phyloP scores from a whole-genome alignment of 2,888 invertebrate genomes.

The Apoda limacodes region DNA sequence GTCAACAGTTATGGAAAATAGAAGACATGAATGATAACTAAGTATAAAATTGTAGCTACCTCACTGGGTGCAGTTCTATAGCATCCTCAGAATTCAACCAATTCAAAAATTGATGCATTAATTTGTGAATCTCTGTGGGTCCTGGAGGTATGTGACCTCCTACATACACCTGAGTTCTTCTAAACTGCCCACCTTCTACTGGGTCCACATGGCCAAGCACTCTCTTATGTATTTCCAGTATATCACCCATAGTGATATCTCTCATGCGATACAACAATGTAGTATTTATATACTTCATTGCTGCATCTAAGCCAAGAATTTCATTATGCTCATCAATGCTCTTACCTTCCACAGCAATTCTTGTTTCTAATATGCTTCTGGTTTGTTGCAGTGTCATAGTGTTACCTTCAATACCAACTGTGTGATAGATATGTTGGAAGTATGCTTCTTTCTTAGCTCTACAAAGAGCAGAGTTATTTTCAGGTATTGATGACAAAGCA shows the following conservation, averaged over 20 bases:
- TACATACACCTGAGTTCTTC: constrained; percentile 92
- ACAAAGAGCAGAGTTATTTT: constrained; percentile 81
- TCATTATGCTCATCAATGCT: constrained; percentile 98
- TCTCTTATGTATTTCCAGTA: constrained; percentile 91
- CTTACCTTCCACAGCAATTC: constrained; percentile 81
- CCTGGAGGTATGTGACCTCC: constrained; percentile 95
- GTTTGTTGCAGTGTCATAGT: constrained; percentile 95
- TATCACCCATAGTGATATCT: constrained; percentile 84
- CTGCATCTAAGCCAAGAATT: constrained; percentile 93
- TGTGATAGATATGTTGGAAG: constrained; percentile 96
- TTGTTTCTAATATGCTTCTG: constrained; percentile 90
- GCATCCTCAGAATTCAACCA: constrained; percentile 95
- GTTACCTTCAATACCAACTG: constrained; percentile 97
- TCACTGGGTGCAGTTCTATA: constrained; percentile 87
- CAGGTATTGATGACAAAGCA: constrained; percentile 83
- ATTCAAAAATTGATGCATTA: constrained; percentile 90
- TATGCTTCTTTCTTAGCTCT: constrained; percentile 95
- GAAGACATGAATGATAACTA: background rate
- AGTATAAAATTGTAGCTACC: too few species aligned
- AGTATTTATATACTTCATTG: constrained; percentile 92
- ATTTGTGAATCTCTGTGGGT: constrained; percentile 80
- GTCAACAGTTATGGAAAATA: background rate
- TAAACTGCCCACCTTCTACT: constrained; percentile 87
- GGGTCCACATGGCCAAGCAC: constrained; percentile 97
- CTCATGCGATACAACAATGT: constrained; percentile 83